phyloP scores from a whole-genome alignment of 2,113 vertebrate genomes.

The Chionodraco myersi region DNA sequence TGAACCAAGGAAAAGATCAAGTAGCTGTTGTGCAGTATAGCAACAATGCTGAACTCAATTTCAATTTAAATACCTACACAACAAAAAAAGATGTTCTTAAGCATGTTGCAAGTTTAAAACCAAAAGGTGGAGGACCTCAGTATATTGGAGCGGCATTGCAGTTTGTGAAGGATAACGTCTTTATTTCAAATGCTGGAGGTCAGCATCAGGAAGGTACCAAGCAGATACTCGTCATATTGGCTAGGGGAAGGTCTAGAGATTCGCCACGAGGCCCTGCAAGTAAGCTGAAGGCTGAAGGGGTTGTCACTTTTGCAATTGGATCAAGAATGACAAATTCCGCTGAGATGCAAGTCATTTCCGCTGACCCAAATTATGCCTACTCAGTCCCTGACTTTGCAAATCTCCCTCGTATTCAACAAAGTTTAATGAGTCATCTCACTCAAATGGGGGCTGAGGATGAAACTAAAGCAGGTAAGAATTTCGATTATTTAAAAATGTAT shows the following conservation, averaged over 20 bases:
- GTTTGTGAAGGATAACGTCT: slow-evolving; percentile 78
- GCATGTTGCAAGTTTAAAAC: slow-evolving; percentile 69
- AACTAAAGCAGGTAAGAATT: slow-evolving; percentile 64
- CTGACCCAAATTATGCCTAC: slow-evolving; percentile 64
- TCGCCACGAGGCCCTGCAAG: slow-evolving; percentile 74
- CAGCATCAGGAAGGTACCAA: slow-evolving; percentile 62
- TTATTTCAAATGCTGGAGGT: slow-evolving; percentile 68
- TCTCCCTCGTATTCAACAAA: slow-evolving; percentile 67
- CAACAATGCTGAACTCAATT: slow-evolving; percentile 74
- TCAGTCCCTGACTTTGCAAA: slow-evolving; percentile 73
- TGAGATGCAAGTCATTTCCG: slow-evolving; percentile 76
- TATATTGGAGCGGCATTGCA: slow-evolving; percentile 81
- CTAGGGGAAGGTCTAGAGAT: slow-evolving; percentile 80
- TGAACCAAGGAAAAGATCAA: slow-evolving; percentile 78
- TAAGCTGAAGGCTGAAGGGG: slow-evolving; percentile 73
- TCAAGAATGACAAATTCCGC: slow-evolving; percentile 66
- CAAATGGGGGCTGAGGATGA: slow-evolving; percentile 46
- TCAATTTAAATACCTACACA: slow-evolving; percentile 74
- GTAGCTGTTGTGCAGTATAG: slow-evolving; percentile 84
- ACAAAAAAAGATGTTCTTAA: slow-evolving; percentile 68
- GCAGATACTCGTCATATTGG: slow-evolving; percentile 79
- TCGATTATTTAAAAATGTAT: neutral
- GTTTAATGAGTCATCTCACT: slow-evolving; percentile 56
- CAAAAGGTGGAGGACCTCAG: slow-evolving; percentile 78
- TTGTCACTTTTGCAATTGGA: slow-evolving; percentile 75